Evolutionary conservation across 1,140 invertebrate genomes (phyloP), one percentile per base, ranked within the genome.

Genomic region (Acromyrmex heyeri): DNA sequence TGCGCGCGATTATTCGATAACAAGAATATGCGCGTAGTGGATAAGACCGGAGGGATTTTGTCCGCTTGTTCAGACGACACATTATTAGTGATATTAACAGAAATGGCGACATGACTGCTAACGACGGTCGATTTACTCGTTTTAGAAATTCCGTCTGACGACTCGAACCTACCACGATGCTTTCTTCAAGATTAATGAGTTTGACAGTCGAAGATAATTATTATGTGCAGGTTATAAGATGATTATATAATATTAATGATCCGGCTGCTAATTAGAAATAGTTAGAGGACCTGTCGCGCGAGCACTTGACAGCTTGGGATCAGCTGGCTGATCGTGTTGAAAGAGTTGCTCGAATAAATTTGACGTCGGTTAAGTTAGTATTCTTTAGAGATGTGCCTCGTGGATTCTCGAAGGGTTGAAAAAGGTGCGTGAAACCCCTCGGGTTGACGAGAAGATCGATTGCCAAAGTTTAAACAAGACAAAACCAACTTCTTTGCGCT

Each of bases 171-270:
- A 83, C 57, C 79, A 38, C 55, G 69, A 83, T 24, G 70, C 62
- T 38, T 30, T 44, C 48, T n/a, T 55, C 21, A 53, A 79, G 83
- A 85, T 85, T 85, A 85, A 85, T 79, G 61, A 61, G 24, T 64
- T 14, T 61, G 61, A 21, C 53, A 55, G 50, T 65, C 30, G 48
- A 81, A 65, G 73, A 65, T 55, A 78, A 85, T 85, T 30, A 69
- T 73, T 72, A 82, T 38, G 62, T 61, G 44, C 50, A 48, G 69
- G 70, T 86, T 75, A 83, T 70, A 62, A 67, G 64, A 62, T 61
- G 75, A 64, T 91, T 79, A 90, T 90, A 21, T 21, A 21, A 21
- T 21, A 88, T 90, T 91, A 90, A 90, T 90, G 77, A 87, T 64
- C 61, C 30, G n/a, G 53, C 18, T 10, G 27, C 81, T 78, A 90